These are phyloP conservation scores for Drosophila elegans DNA, from an alignment of 1,140 invertebrate species.

Conservation along the genomic window DNA sequence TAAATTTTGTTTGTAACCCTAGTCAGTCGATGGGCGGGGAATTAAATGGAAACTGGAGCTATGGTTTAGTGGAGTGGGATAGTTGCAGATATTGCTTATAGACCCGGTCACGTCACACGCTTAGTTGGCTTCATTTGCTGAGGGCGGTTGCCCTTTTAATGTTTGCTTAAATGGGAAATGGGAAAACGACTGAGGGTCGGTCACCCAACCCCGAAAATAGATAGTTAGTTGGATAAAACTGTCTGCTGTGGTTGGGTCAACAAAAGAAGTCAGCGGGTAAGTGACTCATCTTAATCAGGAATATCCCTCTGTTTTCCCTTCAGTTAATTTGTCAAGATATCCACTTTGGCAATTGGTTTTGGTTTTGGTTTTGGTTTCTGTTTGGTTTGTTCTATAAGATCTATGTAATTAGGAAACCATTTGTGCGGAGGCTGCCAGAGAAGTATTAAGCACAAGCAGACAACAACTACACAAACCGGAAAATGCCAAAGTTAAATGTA, in stretches of 20 bases:
- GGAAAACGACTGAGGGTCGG: background rate
- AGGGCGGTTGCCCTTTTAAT: slow-evolving; percentile 48
- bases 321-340: slow-evolving; percentile 70
- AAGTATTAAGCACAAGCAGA: slow-evolving; percentile 49
- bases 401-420: slow-evolving; percentile 77
- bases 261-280: slow-evolving; percentile 17
- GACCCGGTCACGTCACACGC: slow-evolving; percentile 64
- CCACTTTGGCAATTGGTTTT: slow-evolving; percentile 27
- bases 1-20: slow-evolving; percentile 64
- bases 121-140: slow-evolving; percentile 73
- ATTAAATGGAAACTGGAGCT: slow-evolving; percentile 50
- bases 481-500: slow-evolving; percentile 50
- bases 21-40: slow-evolving; percentile 26
- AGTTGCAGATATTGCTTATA: slow-evolving; percentile 29
- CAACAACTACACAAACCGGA: slow-evolving; percentile 42
- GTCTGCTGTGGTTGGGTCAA: slow-evolving; percentile 19
- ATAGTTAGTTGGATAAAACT: slow-evolving; percentile 50
- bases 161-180: slow-evolving; percentile 48
- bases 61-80: slow-evolving; percentile 5
- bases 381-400: slow-evolving; percentile 22
- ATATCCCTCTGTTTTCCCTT: slow-evolving; percentile 4
- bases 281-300: slow-evolving; percentile 54
- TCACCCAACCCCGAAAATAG: slow-evolving; percentile 25
- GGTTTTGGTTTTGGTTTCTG: slow-evolving; percentile 8
- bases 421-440: slow-evolving; percentile 31